Evolutionary conservation across 2,888 invertebrate genomes (phyloP).

Genomic region (Ischnura elegans): DNA sequence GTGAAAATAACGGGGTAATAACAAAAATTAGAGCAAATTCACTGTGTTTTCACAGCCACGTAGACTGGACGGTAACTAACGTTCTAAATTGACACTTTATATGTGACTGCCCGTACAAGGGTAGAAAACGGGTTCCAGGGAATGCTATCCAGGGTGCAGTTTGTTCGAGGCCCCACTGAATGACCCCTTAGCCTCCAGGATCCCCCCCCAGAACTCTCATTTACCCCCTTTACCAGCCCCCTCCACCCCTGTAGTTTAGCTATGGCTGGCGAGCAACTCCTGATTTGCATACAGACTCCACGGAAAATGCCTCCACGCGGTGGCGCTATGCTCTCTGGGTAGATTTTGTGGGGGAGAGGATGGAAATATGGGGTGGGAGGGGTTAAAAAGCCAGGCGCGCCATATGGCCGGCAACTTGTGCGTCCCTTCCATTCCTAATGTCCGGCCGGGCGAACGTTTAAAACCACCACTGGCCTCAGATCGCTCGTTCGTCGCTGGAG

Average conservation of each 20-base stretch:
- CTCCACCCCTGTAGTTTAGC: background rate
- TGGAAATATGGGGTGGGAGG: background rate
- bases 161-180: background rate
- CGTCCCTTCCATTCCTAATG: constrained; percentile 16
- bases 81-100: too few species aligned
- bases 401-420: background rate
- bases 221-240: background rate
- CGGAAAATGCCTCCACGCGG: background rate
- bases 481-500: background rate
- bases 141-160: too few species aligned
- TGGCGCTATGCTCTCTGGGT: background rate
- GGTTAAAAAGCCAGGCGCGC: background rate
- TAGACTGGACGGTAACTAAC: too few species aligned
- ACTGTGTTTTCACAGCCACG: too few species aligned
- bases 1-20: too few species aligned
- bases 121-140: background rate
- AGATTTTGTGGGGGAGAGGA: background rate
- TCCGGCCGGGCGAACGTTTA: background rate
- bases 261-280: background rate
- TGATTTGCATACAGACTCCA: constrained; percentile 24
- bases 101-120: background rate
- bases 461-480: background rate
- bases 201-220: background rate
- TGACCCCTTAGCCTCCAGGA: background rate
- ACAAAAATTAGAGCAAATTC: too few species aligned